Conservation (phyloP, 2,888 invertebrate genomes). For the Drosophila differens region DNA sequence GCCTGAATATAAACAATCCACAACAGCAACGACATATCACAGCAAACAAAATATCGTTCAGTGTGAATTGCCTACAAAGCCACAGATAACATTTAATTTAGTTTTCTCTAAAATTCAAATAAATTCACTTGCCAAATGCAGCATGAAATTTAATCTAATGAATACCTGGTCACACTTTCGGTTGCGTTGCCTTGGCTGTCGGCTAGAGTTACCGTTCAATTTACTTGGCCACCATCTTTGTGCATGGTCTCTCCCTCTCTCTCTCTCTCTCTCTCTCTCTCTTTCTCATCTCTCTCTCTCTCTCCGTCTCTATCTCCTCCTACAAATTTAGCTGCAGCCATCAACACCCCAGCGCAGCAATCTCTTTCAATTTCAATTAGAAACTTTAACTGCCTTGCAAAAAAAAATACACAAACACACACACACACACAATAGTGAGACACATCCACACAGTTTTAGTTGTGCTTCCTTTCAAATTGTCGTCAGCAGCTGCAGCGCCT, state of each 20-base stretch:
- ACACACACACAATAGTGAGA: slow-evolving; percentile 12
- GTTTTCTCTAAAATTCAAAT: background rate
- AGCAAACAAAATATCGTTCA: background rate
- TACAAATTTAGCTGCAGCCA: slow-evolving; percentile 51
- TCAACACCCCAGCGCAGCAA: slow-evolving; percentile 36
- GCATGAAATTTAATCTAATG: background rate
- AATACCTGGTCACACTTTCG: slow-evolving; percentile 24
- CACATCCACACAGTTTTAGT: slow-evolving; percentile 29
- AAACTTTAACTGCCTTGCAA: slow-evolving; percentile 70
- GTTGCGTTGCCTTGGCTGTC: background rate
- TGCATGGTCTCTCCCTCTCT: slow-evolving; percentile 3
- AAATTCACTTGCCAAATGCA: background rate
- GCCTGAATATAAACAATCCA: background rate
- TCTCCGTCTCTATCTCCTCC: background rate
- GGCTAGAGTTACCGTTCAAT: slow-evolving; percentile 32
- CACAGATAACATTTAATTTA: background rate
- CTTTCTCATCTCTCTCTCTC: background rate
- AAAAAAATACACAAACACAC: slow-evolving; percentile 21
- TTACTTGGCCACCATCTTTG: slow-evolving; percentile 3
- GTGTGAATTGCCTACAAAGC: background rate
- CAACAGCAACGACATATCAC: background rate
- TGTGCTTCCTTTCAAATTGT: slow-evolving; percentile 55
- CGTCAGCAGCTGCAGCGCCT: slow-evolving; percentile 59
- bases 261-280: background rate
- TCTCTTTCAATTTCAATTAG: slow-evolving; percentile 80